Evolutionary conservation across 2,797 vertebrate species (phyloP).

Genomic region (Phalanger gymnotis): DNA sequence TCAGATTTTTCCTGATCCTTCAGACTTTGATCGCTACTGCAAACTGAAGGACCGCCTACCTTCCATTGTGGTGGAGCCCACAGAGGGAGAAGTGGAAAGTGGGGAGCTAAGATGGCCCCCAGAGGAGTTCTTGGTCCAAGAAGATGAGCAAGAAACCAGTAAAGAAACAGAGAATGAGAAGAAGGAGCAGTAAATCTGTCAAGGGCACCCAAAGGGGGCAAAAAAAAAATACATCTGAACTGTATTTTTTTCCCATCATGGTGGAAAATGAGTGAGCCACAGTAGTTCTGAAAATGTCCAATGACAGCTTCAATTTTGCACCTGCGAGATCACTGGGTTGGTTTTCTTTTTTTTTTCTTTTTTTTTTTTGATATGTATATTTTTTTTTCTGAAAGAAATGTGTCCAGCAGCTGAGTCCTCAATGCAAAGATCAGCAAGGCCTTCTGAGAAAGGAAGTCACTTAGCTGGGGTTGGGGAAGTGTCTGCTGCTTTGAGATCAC

Average conservation of each 20-base stretch:
- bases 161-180: conserved; percentile 85
- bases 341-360: conserved; percentile 82
- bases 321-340: conserved; percentile 85
- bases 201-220: conserved; percentile 37
- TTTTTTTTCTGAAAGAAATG: conserved; percentile 48
- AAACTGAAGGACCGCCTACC: conserved; percentile 98
- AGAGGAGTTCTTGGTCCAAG: conserved; percentile 94
- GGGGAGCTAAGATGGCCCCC: conserved; percentile 99
- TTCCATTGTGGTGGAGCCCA: conserved; percentile 97
- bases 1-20: conserved; percentile 98
- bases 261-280: conserved; percentile 59
- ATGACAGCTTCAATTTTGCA: conserved; percentile 86
- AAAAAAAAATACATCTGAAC: conserved; percentile 79
- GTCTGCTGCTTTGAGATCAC: conserved; percentile 80
- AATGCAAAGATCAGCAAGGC: conserved; percentile 79
- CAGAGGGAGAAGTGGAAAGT: conserved; percentile 96
- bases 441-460: conserved; percentile 85
- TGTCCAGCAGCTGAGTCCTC: conserved; percentile 83
- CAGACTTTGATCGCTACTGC: conserved; percentile 96
- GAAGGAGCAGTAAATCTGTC: conserved; percentile 86
- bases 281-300: conserved; percentile 62
- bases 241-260: conserved; percentile 78
- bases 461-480: conserved; percentile 68
- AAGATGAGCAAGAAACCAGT: conserved; percentile 88
- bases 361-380: conserved; percentile 19